Percentiles rank a stretch among this genome's conserved stretches.
Evolutionary conservation across 2,888 invertebrate species (phyloP).

Genomic region (Scelioninae gen. 2): DNA sequence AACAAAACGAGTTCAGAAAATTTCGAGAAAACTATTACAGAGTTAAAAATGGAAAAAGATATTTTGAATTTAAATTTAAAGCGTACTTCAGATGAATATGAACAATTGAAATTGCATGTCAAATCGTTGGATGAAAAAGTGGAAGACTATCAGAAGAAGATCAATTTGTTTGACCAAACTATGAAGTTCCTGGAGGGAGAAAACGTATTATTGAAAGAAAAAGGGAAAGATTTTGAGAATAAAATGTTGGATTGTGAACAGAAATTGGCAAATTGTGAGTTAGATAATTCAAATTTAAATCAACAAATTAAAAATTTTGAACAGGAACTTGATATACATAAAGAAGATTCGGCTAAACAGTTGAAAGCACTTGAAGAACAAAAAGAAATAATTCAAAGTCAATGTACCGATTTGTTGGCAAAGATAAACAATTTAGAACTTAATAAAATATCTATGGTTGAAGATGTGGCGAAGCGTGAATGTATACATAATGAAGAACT

Average conservation of each 20-base stretch:
- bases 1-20: not conserved
- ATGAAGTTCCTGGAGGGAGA: not conserved
- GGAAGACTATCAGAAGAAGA: constrained; percentile 1
- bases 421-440: constrained; percentile 8
- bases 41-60: constrained; percentile 26
- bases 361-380: not conserved
- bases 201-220: not conserved
- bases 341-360: not conserved
- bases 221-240: not conserved
- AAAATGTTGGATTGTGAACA: not conserved
- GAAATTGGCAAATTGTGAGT: not conserved
- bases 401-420: too few species aligned
- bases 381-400: not conserved
- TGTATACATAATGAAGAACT: not conserved
- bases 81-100: constrained; percentile 3
- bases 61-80: constrained; percentile 18
- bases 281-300: too few species aligned
- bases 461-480: not conserved
- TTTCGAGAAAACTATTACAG: constrained; percentile 5
- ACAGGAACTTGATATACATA: not conserved
- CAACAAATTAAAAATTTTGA: not conserved
- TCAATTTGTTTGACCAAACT: not conserved
- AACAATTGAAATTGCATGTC: not conserved
- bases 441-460: not conserved
- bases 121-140: constrained; percentile 5